phyloP scores from a whole-genome alignment of 2,797 vertebrate species.

The Bucorvus abyssinicus region DNA sequence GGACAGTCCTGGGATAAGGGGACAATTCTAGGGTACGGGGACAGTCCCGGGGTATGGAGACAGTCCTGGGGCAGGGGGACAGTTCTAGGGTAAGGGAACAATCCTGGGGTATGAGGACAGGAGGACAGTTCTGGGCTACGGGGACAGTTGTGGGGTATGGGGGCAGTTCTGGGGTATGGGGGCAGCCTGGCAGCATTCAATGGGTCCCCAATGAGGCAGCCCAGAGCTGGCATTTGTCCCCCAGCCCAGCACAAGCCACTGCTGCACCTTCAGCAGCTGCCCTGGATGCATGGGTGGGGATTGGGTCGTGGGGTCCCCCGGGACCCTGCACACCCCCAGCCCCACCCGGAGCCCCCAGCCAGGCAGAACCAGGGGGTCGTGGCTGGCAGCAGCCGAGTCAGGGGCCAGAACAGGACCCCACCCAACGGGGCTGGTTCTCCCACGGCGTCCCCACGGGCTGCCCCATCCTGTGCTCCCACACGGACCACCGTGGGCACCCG shows the following conservation, averaged over 20 bases:
- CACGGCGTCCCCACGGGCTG: accelerated
- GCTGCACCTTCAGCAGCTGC: background rate
- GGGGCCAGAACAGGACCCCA: background rate
- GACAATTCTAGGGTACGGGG: background rate
- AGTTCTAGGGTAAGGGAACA: background rate
- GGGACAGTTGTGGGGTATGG: background rate
- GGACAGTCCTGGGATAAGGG: background rate
- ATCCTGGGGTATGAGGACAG: background rate
- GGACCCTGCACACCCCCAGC: background rate
- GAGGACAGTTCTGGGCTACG: background rate
- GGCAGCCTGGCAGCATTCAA: background rate
- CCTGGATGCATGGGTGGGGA: background rate
- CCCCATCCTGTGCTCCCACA: background rate
- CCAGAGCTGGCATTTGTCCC: background rate
- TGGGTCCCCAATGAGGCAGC: accelerated
- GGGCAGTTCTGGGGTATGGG: background rate
- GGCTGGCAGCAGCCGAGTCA: accelerated
- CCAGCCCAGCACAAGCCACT: background rate
- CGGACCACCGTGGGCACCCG: background rate
- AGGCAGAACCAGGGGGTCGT: accelerated
- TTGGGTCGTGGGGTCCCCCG: accelerated
- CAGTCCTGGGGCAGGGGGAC: background rate
- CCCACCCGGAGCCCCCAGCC: background rate
- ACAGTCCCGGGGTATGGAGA: background rate
- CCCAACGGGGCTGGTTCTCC: accelerated